These are phyloP conservation scores for Hirtodrosophila confusa DNA, from an alignment of 2,888 invertebrate species.

Conservation along the genomic window DNA sequence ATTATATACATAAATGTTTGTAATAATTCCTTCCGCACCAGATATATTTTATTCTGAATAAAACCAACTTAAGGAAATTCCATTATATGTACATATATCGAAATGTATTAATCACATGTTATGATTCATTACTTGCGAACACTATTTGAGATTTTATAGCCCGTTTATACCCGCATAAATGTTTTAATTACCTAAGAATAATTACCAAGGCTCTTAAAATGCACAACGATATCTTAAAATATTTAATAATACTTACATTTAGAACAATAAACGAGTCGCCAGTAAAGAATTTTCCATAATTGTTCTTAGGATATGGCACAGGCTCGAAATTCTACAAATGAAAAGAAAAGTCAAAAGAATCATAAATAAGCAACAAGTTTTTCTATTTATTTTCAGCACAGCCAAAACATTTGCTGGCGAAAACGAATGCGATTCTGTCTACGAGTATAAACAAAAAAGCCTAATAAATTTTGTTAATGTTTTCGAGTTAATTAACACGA, in stretches of 20 bases:
- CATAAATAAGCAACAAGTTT: slow-evolving; percentile 5
- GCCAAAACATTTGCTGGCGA: slow-evolving; percentile 38
- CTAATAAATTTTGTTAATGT: slow-evolving; percentile 58
- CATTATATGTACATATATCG: too few relatives aligned
- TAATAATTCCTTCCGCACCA: too few relatives aligned
- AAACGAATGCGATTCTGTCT: slow-evolving; percentile 15
- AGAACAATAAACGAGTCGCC: slow-evolving; percentile 94
- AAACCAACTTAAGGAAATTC: too few relatives aligned
- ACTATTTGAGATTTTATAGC: too few relatives aligned
- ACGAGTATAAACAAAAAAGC: slow-evolving; percentile 33
- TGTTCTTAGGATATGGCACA: slow-evolving; percentile 88
- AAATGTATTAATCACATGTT: too few relatives aligned
- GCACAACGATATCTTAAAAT: background rate
- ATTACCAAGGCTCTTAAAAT: too few relatives aligned
- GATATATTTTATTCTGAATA: too few relatives aligned
- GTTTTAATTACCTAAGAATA: too few relatives aligned
- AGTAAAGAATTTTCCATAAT: slow-evolving; percentile 92
- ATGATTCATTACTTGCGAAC: too few relatives aligned
- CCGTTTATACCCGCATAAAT: too few relatives aligned
- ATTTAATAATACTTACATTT: slow-evolving; percentile 86
- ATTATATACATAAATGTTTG: too few relatives aligned
- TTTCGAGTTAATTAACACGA: slow-evolving; percentile 58
- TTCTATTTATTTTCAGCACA: slow-evolving; percentile 32
- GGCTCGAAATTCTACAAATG: slow-evolving; percentile 90
- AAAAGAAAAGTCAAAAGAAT: slow-evolving; percentile 22